Evolutionary conservation across 2,113 vertebrate genomes (phyloP), one percentile per base, ranked within the genome.

Genomic region (Periophthalmodon schlosseri): DNA sequence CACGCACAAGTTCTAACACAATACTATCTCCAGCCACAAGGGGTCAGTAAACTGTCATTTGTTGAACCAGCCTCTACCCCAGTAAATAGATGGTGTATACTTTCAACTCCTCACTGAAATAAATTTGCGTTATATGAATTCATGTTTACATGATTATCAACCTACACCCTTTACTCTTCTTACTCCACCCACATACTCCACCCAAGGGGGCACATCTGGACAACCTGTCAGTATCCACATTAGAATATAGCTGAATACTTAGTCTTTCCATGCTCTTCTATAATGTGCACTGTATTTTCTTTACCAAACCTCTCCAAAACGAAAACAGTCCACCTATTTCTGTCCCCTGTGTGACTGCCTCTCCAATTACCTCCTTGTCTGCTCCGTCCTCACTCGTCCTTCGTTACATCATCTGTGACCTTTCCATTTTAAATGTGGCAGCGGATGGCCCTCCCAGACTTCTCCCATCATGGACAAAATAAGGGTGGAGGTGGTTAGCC

Each of bases 401-500:
- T 76, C 67, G 73, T 83, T 87, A 88, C 88, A 86, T 88, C 78
- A 69, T 76, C 63, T 14, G 70, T 92, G 91, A 93, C 91, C 90
- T 92, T 93, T 91, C 86, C 69, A 20, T 87, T 63, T 76, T 73
- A 78, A 79, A 68, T 65, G 74, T 82, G 81, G 85, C 73, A 72
- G 81, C 79, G 79, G 83, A 87, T 87, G 87, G 70, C 87, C 78
- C 70, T 86, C 78, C 75, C 75, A 0, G 68, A 70, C 78, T 50
- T 80, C 85, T 70, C 74, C 13, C 67, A 68, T 84, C 79, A 71
- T 77, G 86, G 86, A 91, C 86, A 61, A 86, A 89, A 61, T 86
- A 88, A 44, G 73, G 88, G 83, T 81, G 68, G 78, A 84, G 87
- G 82, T 73, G 79, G 86, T 87, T 87, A 89, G 73, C 75, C 77